phyloP scores from a whole-genome alignment of 2,113 vertebrate species.

The Lampris incognitus region DNA sequence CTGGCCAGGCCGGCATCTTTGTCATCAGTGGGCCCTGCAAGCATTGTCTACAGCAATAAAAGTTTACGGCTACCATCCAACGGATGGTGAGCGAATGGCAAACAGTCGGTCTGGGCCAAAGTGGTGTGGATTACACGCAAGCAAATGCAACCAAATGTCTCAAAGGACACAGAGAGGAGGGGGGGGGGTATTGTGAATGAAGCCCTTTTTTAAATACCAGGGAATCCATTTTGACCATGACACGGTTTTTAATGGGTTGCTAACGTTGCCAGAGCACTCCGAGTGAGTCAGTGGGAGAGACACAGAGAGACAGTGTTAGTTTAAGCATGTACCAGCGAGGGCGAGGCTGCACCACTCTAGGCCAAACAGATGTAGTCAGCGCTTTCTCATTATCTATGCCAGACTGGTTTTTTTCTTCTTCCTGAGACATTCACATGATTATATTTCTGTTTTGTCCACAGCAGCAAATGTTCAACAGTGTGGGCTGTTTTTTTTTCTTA shows the following conservation, averaged over 20 bases:
- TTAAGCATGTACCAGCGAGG: conserved; percentile 9
- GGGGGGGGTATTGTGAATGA: no score
- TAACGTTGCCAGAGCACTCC: no score
- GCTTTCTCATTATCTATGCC: conserved; percentile 70
- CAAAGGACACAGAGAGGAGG: no score
- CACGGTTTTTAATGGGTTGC: no score
- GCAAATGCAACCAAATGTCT: no score
- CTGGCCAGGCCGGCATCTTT: conserved; percentile 46
- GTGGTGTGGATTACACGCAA: neutral
- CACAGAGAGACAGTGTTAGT: conserved; percentile 21
- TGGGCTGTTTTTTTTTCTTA: conserved; percentile 45
- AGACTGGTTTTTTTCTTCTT: conserved; percentile 51
- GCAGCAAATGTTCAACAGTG: conserved; percentile 44
- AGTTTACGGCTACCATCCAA: conserved; percentile 42
- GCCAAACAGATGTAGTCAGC: conserved; percentile 57
- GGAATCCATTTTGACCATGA: no score
- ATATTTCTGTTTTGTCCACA: conserved; percentile 39
- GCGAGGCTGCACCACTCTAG: conserved; percentile 54
- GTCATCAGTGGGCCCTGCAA: conserved; percentile 24
- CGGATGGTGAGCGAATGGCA: conserved; percentile 55
- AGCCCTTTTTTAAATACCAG: no score
- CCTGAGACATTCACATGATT: conserved; percentile 61
- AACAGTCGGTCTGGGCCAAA: conserved; percentile 8
- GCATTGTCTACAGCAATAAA: conserved; percentile 35
- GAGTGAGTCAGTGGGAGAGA: neutral